Percentiles rank a stretch among this genome's conserved stretches.
phyloP scores from a whole-genome alignment of 1,140 invertebrate species.

The Drosophila pseudoananassae region DNA sequence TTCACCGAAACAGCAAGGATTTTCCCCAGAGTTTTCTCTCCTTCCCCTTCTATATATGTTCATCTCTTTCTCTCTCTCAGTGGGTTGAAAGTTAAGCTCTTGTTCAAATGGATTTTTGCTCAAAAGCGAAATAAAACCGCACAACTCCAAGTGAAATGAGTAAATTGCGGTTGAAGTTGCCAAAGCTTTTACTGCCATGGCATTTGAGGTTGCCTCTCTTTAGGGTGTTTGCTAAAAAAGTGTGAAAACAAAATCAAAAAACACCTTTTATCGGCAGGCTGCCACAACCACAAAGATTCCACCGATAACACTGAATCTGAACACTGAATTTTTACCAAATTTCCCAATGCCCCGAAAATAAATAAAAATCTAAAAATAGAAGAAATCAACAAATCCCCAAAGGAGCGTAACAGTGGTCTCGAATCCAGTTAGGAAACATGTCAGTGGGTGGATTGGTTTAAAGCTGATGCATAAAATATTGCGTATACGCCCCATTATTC shows the following conservation, averaged over 20 bases:
- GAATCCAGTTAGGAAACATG: not conserved
- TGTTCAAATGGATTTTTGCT: constrained; percentile 70
- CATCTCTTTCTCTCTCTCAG: not conserved
- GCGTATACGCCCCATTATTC: constrained; percentile 63
- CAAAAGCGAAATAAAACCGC: constrained; percentile 77
- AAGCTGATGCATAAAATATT: constrained; percentile 70
- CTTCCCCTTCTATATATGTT: constrained; percentile 21
- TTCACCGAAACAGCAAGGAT: constrained; percentile 57
- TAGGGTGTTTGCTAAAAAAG: not conserved
- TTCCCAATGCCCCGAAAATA: constrained; percentile 38
- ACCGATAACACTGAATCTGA: constrained; percentile 28
- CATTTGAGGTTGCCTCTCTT: constrained; percentile 19
- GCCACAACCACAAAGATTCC: constrained; percentile 27
- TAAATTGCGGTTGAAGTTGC: constrained; percentile 77
- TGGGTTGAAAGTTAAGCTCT: constrained; percentile 59
- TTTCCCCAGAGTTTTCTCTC: constrained; percentile 47
- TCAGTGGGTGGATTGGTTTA: constrained; percentile 56
- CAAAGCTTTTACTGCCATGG: constrained; percentile 21
- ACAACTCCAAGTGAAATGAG: constrained; percentile 78
- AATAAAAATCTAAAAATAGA: constrained; percentile 23
- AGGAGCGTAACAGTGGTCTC: constrained; percentile 1
- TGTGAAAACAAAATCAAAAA: not conserved
- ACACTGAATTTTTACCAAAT: constrained; percentile 10
- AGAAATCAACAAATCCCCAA: constrained; percentile 21
- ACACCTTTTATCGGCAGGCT: constrained; percentile 19